Evolutionary conservation across 1,140 invertebrate species (phyloP).

Genomic region (Hormaphis cornu): DNA sequence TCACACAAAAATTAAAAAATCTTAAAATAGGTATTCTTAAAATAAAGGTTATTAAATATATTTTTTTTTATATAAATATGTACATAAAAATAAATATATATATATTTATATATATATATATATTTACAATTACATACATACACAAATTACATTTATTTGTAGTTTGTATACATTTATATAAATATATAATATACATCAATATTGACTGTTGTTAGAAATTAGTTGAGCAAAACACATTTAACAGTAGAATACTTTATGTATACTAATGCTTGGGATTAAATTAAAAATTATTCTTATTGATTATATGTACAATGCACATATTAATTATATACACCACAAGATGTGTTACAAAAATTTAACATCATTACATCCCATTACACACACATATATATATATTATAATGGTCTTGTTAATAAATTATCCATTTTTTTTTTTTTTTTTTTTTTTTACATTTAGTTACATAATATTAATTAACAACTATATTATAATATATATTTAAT

Average conservation of each 20-base stretch:
- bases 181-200: slow-evolving; percentile 9
- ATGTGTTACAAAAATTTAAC: no score
- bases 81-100: background rate
- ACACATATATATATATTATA: background rate
- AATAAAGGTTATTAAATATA: background rate
- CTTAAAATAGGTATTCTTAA: slow-evolving; percentile 6
- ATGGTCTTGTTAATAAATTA: background rate
- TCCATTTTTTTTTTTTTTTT: background rate
- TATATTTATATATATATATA: slow-evolving; percentile 1
- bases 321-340: no score
- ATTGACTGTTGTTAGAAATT: slow-evolving; percentile 31
- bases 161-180: background rate
- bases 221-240: slow-evolving; percentile 31
- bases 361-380: no score
- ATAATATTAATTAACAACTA: no score
- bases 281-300: background rate
- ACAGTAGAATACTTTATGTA: slow-evolving; percentile 29
- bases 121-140: background rate
- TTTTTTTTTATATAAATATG: background rate
- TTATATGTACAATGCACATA: background rate
- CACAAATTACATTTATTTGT: background rate
- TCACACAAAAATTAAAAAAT: slow-evolving; percentile 23
- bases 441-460: slow-evolving; percentile 5
- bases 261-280: slow-evolving; percentile 17
- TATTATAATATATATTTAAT: slow-evolving; percentile 15